phyloP scores from a whole-genome alignment of 2,888 invertebrate genomes.

The Drosophila recens region DNA sequence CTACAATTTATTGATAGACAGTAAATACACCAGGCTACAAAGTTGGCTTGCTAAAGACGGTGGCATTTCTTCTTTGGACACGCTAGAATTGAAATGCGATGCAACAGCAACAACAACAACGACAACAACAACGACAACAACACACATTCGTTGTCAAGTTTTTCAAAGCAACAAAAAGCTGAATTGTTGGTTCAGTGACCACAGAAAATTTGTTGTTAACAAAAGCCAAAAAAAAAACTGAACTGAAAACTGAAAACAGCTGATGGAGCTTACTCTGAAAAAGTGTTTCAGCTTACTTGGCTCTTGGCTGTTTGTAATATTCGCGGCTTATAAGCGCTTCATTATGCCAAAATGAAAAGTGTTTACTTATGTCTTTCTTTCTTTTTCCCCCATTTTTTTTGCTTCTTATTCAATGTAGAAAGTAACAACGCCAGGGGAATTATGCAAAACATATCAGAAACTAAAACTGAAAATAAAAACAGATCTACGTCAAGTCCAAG shows the following conservation, averaged over 20 bases:
- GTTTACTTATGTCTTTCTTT: conserved; percentile 27
- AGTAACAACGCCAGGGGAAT: conserved; percentile 56
- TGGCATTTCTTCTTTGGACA: conserved; percentile 41
- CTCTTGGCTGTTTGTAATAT: conserved; percentile 51
- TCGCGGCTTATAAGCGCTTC: conserved; percentile 58
- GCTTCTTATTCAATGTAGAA: conserved; percentile 54
- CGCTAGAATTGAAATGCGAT: conserved; percentile 70
- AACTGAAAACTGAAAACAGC: conserved; percentile 16
- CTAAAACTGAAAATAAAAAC: conserved; percentile 24
- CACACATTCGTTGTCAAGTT: conserved; percentile 59
- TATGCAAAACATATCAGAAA: conserved; percentile 66
- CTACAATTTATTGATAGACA: conserved; percentile 23
- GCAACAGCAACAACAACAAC: conserved; percentile 34
- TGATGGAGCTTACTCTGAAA: conserved; percentile 9
- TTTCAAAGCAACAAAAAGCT: conserved; percentile 44
- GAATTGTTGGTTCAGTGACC: conserved; percentile 67
- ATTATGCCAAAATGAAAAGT: conserved; percentile 73
- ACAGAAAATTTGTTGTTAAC: conserved; percentile 48
- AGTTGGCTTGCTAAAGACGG: conserved; percentile 28
- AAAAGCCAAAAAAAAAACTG: not conserved
- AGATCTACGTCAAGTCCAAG: conserved; percentile 17
- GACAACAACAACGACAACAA: conserved; percentile 16
- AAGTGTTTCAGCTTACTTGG: conserved; percentile 14
- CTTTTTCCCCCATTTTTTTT: not conserved
- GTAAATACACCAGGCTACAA: conserved; percentile 27